These are phyloP conservation scores for Anthopleura sola DNA, from an alignment of 64 coral and sea anemone genomes.

Conservation along the genomic window DNA sequence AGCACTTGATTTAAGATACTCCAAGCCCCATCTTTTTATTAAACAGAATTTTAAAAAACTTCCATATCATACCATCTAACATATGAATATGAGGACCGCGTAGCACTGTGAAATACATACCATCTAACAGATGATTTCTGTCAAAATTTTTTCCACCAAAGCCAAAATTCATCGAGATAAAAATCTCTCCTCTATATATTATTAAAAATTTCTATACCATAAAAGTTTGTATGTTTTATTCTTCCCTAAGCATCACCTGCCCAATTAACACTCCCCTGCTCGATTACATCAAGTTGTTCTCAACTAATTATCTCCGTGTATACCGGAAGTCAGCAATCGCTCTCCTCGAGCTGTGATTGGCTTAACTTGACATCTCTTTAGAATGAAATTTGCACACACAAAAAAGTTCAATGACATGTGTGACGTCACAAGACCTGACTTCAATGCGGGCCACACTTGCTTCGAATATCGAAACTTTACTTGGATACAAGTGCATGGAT, in stretches of 20 bases:
- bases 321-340: neutral
- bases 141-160: too few relatives aligned
- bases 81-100: too few relatives aligned
- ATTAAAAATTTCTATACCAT: too few relatives aligned
- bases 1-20: too few relatives aligned
- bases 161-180: too few relatives aligned
- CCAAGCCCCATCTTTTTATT: too few relatives aligned
- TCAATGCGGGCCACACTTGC: neutral
- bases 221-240: too few relatives aligned
- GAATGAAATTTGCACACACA: neutral
- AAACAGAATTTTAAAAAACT: too few relatives aligned
- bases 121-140: too few relatives aligned
- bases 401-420: neutral
- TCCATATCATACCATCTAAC: too few relatives aligned
- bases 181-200: too few relatives aligned
- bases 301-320: neutral
- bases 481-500: neutral
- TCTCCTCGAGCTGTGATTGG: neutral
- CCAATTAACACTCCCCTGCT: neutral
- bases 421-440: conserved; percentile 1
- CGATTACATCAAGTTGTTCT: neutral
- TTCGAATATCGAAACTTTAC: neutral
- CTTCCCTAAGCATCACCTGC: neutral
- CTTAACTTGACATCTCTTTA: neutral
- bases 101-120: too few relatives aligned